phyloP scores from a whole-genome alignment of 2,888 invertebrate genomes.

The Tenodera sinensis region DNA sequence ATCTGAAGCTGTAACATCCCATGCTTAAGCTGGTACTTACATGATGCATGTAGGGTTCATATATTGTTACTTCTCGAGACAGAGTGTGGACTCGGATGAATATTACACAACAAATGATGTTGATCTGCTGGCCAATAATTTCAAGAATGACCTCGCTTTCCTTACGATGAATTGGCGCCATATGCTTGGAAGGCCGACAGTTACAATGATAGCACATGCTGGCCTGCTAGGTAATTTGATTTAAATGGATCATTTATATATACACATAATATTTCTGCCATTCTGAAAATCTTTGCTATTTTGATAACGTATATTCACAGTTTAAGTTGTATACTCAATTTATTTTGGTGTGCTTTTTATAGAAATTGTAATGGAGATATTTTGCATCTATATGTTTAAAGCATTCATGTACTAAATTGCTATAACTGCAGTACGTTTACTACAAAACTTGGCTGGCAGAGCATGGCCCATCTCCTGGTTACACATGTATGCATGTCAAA shows the following conservation, averaged over 20 bases:
- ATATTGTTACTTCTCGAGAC: constrained; percentile 41
- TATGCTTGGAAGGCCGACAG: constrained; percentile 93
- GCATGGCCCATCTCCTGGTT: too few species aligned
- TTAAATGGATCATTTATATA: constrained; percentile 3
- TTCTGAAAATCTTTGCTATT: neutral
- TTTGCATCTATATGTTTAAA: too few species aligned
- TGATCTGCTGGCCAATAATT: constrained; percentile 89
- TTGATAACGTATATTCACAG: too few species aligned
- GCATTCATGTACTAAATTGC: too few species aligned
- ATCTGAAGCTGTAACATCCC: neutral
- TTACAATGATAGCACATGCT: constrained; percentile 83
- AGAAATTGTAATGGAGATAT: too few species aligned
- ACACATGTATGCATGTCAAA: too few species aligned
- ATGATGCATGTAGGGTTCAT: neutral
- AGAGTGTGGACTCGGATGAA: constrained; percentile 88
- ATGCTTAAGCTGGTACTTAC: neutral
- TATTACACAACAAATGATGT: constrained; percentile 97
- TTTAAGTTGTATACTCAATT: too few species aligned
- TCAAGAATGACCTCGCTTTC: constrained; percentile 90
- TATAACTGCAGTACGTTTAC: too few species aligned
- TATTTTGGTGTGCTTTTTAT: too few species aligned
- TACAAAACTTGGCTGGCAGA: too few species aligned
- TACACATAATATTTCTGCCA: neutral
- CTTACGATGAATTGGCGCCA: constrained; percentile 95
- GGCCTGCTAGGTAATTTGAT: constrained; percentile 71